Percentiles rank a stretch among this genome's conserved stretches.
phyloP scores from a whole-genome alignment of 2,113 vertebrate genomes.

The Xiphophorus hellerii region DNA sequence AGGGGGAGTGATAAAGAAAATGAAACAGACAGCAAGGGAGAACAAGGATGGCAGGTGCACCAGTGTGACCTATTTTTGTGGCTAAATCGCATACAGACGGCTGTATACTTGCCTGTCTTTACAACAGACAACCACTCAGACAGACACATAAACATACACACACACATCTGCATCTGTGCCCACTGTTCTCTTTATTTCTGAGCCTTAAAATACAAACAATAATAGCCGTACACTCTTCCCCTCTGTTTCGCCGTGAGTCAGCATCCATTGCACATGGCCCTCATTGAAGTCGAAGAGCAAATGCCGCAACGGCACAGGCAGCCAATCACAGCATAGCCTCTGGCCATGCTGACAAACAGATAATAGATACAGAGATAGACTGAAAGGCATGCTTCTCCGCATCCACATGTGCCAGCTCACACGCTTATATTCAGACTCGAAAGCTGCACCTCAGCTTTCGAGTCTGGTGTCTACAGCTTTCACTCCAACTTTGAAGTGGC shows the following conservation, averaged over 20 bases:
- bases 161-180: constrained; percentile 59
- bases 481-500: background rate
- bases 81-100: constrained; percentile 52
- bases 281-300: constrained; percentile 54
- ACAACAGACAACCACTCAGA: constrained; percentile 46
- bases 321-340: constrained; percentile 49
- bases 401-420: no score
- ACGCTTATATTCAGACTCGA: background rate
- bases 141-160: constrained; percentile 36
- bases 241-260: constrained; percentile 59
- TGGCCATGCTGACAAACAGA: constrained; percentile 34
- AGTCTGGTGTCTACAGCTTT: background rate
- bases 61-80: constrained; percentile 62
- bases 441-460: background rate
- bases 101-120: constrained; percentile 43
- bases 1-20: constrained; percentile 33
- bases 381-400: background rate
- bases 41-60: constrained; percentile 39
- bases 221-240: constrained; percentile 27
- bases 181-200: constrained; percentile 52
- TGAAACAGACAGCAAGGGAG: constrained; percentile 24
- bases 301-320: constrained; percentile 25
- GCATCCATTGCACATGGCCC: constrained; percentile 54
- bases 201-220: constrained; percentile 57
- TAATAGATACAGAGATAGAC: constrained; percentile 10